Conservation (phyloP, 2,113 vertebrate genomes). For the Cyanocitta stelleri region DNA sequence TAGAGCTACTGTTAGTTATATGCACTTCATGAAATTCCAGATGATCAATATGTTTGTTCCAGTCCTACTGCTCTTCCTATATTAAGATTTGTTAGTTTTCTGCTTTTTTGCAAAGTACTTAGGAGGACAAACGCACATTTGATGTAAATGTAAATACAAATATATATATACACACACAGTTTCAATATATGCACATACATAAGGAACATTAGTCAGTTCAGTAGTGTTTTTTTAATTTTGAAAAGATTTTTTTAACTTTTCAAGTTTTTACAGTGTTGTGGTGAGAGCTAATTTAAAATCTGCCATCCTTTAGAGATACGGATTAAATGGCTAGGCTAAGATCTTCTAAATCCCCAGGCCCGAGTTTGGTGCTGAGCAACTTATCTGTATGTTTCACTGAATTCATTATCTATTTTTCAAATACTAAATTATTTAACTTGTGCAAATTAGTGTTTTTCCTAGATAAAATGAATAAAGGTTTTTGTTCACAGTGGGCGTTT, state of each 20-base stretch:
- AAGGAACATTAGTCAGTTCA: background rate
- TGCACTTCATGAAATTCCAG: background rate
- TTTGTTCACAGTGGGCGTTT: background rate
- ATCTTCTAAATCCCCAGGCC: background rate
- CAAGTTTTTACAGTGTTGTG: background rate
- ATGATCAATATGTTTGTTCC: background rate
- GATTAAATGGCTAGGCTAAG: background rate
- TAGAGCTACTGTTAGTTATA: background rate
- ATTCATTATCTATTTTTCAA: background rate
- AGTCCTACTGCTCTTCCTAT: background rate
- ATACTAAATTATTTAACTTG: background rate
- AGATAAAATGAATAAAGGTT: background rate
- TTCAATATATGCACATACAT: background rate
- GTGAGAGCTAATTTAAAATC: background rate
- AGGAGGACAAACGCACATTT: background rate
- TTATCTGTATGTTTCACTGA: background rate
- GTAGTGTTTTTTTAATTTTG: background rate
- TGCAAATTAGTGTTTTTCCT: background rate
- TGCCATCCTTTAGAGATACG: background rate
- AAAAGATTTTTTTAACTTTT: background rate
- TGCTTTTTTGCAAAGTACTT: background rate
- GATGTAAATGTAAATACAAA: background rate
- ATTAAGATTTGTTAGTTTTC: background rate
- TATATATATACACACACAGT: background rate
- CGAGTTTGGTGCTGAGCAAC: background rate